Base-by-base conservation (phyloP, 2,888 invertebrate species). In the Sarcophaga carnaria region DNA sequence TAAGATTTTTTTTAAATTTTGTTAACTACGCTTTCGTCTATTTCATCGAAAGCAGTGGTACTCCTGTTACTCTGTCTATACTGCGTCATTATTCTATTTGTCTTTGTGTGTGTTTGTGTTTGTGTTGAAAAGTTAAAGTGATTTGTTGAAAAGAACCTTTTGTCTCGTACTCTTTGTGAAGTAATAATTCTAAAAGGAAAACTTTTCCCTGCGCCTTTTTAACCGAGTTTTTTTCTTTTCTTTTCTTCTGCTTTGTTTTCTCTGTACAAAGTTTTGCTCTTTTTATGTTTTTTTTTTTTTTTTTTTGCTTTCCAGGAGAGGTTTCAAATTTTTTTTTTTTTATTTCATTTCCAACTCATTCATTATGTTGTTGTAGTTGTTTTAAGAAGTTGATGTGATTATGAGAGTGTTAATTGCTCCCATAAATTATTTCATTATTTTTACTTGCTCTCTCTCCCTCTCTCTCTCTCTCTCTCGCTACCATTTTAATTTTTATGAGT, bases 331-430 rank as follows among this genome's bases (percentile, higher is more conserved):
- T 64, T 37, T 12, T 22, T 71, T 66, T 22, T 5, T 60, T 63
- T 64, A 22, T 72, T 45, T 80, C 54, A 54, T 74, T 69, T 59
- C 20, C 63, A 54, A 77, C 63, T 79, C 70, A 66, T 83, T 72
- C 72, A 74, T 76, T 66, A 76, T 37, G 60, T 76, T 75, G 49
- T 17, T 54, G 54, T 17, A 54, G 54, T 54, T 54, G 54, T 79
- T 76, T 76, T 62, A 74, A 76, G 76, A 82, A 79, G 60, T 82
- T 77, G 70, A 80, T 84, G 83, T 85, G 74, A 81, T 85, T 85
- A 72, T 74, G 59, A 77, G 79, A 86, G 79, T 83, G 83, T 83
- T 86, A 86, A 83, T 86, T 86, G 83, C 83, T 77, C 8, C 67
- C 83, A 86, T 86, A 77, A 82, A 86, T 80, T 83, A 80, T 80